Conservation (phyloP, 2,888 invertebrate species). For the Drosophila rellima region DNA sequence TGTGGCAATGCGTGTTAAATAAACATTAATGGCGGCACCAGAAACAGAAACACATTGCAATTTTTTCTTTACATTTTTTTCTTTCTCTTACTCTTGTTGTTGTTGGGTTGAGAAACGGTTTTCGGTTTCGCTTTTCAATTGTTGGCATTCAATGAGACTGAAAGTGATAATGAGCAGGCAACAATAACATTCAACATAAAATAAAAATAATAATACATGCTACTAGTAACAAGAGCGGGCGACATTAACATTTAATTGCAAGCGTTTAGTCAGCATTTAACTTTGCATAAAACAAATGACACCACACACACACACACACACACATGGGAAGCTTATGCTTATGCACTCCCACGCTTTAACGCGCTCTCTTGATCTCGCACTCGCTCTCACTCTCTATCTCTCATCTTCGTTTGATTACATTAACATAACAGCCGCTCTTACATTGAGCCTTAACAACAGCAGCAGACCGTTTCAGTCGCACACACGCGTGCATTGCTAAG, state of each 20-base stretch:
- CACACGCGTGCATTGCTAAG: slow-evolving; percentile 32
- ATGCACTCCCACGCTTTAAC: slow-evolving; percentile 38
- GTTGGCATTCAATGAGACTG: slow-evolving; percentile 65
- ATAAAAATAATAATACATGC: slow-evolving; percentile 14
- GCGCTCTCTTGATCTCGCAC: slow-evolving; percentile 13
- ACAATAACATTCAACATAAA: slow-evolving; percentile 39
- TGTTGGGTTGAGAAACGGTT: slow-evolving; percentile 55
- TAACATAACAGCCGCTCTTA: slow-evolving; percentile 33
- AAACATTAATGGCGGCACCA: slow-evolving; percentile 70
- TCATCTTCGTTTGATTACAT: slow-evolving; percentile 25
- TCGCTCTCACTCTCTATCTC: slow-evolving; percentile 3
- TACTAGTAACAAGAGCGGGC: slow-evolving; percentile 50
- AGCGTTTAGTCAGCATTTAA: slow-evolving; percentile 78
- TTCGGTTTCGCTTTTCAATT: slow-evolving; percentile 72
- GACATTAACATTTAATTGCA: slow-evolving; percentile 78
- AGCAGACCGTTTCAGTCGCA: not conserved
- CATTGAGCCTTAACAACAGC: slow-evolving; percentile 16
- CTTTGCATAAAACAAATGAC: slow-evolving; percentile 77
- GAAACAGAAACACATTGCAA: slow-evolving; percentile 61
- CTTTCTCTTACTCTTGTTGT: slow-evolving; percentile 22
- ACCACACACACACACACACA: slow-evolving; percentile 7
- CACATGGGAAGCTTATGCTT: slow-evolving; percentile 6
- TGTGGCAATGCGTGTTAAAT: slow-evolving; percentile 79
- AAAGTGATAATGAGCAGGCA: slow-evolving; percentile 69
- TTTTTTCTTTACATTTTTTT: slow-evolving; percentile 19